Base-by-base conservation (phyloP, 2,113 vertebrate genomes). In the Epinephelus fuscoguttatus region DNA sequence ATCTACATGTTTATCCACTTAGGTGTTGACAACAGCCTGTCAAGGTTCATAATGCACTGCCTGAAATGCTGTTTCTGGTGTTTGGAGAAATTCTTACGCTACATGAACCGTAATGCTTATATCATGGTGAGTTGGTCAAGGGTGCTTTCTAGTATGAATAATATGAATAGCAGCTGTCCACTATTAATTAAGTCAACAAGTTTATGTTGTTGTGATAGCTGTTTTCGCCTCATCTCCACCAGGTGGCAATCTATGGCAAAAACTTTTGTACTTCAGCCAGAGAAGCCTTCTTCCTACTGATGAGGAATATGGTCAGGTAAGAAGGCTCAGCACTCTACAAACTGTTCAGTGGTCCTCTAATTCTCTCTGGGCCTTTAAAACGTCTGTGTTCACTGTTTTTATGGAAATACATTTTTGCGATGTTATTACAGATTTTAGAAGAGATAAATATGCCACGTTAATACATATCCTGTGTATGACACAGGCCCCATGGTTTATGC, bases 21-120 rank as follows among this genome's bases (percentile, higher is more conserved):
- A 98, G 97, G 95, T 72, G 82, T 94, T 59, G 91, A 97, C 75
- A 98, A 96, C 85, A 87, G 87, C 17, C 69, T 96, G 47, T 93
- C 96, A 67, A 96, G 91, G 78, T 99, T 98, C 84, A 80, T 99
- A 11, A 93, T 97, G 37, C 96, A 95, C 91, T 99, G 98, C 89
- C 93, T 98, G 64, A 96, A 93, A 85, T 98, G 96, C 93, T 99
- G 98, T 90, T 98, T 99, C 92, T 99, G 97, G 97, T 98, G 97
- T 93, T 94, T 98, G 93, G 97, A 99, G 84, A 96, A 94, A 84
- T 93, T 97, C 84, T 89, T 99, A 52, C 97, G 96, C 85, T 97
- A 97, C 94, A 95, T 99, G 93, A 99, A 97, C 96, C 95, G 94
- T 91, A 98, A 99, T 72, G 97, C 97, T 30, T 99, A 98, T 73